Base-by-base conservation (phyloP, 2,797 vertebrate genomes). In the Nyctibius grandis region DNA sequence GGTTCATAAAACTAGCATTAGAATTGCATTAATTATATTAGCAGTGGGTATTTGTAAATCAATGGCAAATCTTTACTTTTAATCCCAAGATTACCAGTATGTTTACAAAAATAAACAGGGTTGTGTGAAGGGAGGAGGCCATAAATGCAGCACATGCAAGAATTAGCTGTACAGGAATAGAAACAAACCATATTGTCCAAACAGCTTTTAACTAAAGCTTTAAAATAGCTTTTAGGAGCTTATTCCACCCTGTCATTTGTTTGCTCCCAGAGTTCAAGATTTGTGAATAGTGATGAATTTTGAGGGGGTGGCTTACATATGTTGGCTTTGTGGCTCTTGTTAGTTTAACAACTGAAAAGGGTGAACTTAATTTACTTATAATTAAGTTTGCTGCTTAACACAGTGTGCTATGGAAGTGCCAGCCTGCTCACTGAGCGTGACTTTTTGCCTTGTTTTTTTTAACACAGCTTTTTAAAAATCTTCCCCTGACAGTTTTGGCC, bases 251-350 rank as follows among this genome's bases (percentile, higher is more conserved):
- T 51, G 48, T 26, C 57, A 88, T 95, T 96, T 90, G 90, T 85
- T 95, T 84, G 87, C 68, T 76, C 57, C 47, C 54, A 77, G 64
- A 70, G 78, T 15, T 80, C 20, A 79, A 22, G 59, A 53, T 47
- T 33, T 53, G 57, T 85, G 90, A 95, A 88, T 44, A 68, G 59
- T 1, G 6, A 21, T 56, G 54, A 67, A 75, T 93, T 92, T 95
- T 38, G 89, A 79, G 90, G 83, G 87, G 61, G 68, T 85, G 89
- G 81, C 51, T 95, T 72, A 72, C 91, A 89, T 33, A n/a, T 75
- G 95, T 68, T 34, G 11, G 45, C 89, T 87, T 67, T 80, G 70
- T 57, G 70, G 47, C 36, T 78, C 5, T 33, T 67, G 63, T 84
- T 87, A 57, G 25, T 28, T 82, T 61, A 80, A 75, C 79, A 81